phyloP scores from a whole-genome alignment of 2,888 invertebrate genomes.

The Drosophila subquinaria region DNA sequence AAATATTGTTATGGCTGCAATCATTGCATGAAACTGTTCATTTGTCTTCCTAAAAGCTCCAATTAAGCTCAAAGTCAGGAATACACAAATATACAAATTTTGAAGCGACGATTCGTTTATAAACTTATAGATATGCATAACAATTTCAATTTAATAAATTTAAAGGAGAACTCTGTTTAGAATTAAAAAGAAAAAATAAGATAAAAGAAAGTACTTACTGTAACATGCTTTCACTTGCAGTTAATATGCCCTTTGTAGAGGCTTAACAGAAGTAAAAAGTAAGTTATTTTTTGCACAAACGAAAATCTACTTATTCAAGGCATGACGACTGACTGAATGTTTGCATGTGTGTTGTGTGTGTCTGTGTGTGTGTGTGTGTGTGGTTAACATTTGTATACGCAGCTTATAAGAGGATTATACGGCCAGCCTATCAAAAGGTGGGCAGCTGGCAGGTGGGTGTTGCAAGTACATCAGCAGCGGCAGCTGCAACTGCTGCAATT shows the following conservation, averaged over 20 bases:
- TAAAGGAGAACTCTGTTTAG: no score
- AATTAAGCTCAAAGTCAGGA: no score
- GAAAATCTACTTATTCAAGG: conserved; percentile 48
- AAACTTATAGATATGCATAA: no score
- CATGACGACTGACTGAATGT: conserved; percentile 14
- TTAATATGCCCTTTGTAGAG: not conserved
- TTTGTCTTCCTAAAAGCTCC: no score
- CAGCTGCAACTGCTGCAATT: conserved; percentile 4
- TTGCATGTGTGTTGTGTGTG: not conserved
- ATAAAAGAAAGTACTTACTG: not conserved
- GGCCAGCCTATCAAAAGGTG: conserved; percentile 43
- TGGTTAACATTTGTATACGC: conserved; percentile 39
- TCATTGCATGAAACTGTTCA: no score
- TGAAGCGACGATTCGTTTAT: no score
- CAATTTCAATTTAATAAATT: no score
- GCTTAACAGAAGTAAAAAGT: conserved; percentile 15
- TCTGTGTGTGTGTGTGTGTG: conserved; percentile 6
- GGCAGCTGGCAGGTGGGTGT: not conserved
- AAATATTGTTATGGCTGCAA: no score
- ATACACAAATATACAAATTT: no score
- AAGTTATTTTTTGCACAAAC: conserved; percentile 30
- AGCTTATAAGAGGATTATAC: conserved; percentile 53
- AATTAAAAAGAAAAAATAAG: no score
- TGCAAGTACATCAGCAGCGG: not conserved
- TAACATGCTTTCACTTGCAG: not conserved